These are phyloP conservation scores for Limosa lapponica DNA, from an alignment of 2,797 vertebrate genomes.

Conservation along the genomic window DNA sequence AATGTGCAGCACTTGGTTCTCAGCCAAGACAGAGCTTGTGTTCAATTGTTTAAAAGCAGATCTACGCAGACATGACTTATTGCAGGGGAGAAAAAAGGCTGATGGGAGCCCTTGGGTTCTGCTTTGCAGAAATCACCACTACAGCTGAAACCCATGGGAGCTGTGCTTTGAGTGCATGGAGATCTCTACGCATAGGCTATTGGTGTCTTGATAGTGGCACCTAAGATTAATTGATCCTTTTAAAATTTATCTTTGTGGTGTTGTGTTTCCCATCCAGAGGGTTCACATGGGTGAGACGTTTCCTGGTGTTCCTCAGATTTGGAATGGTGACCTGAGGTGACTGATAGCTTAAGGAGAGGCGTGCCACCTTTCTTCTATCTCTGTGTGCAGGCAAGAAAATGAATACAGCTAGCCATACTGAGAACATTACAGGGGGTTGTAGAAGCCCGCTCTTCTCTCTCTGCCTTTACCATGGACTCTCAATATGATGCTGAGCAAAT, in stretches of 20 bases:
- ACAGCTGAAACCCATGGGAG: background rate
- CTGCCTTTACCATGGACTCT: background rate
- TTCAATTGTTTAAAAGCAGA: constrained; percentile 48
- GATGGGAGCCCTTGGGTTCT: background rate
- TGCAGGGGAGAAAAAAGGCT: background rate
- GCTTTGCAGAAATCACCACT: background rate
- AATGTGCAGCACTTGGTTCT: constrained; percentile 40
- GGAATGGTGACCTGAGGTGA: background rate
- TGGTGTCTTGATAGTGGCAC: background rate
- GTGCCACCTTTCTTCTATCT: background rate
- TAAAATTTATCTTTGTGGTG: background rate
- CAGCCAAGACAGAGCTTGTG: constrained; percentile 27
- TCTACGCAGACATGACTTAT: background rate
- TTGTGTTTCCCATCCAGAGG: background rate
- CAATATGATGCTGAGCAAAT: background rate
- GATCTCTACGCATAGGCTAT: background rate
- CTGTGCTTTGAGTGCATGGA: background rate
- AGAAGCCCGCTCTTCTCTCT: background rate
- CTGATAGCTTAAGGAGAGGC: background rate
- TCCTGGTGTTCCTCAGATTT: background rate
- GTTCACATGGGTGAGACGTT: background rate
- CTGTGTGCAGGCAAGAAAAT: background rate
- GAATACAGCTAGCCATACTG: background rate
- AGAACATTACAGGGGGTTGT: background rate
- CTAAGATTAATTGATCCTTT: background rate